A percentile compares a stretch with the other conserved stretches of the same genome.
Conservation (phyloP, 1,140 invertebrate genomes). For the Diorhabda elongata region DNA sequence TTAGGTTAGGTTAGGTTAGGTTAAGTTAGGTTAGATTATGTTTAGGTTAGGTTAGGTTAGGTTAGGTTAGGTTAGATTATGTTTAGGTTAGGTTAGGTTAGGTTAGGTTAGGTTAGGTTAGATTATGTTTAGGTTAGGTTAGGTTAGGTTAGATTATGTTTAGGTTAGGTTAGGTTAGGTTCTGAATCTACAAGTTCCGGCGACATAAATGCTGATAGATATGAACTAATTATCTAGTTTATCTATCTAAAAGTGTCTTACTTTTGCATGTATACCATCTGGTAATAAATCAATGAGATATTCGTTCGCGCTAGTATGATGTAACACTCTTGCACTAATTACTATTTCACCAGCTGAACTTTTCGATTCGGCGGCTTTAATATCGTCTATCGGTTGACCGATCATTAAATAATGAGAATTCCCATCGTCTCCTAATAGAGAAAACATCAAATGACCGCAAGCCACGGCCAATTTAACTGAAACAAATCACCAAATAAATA, state of each 20-base stretch:
- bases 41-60: too few species aligned
- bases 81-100: too few species aligned
- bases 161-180: too few species aligned
- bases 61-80: too few species aligned
- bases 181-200: too few species aligned
- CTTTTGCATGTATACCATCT: conserved; percentile 47
- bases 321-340: conserved; percentile 51
- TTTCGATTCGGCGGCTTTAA: conserved; percentile 52
- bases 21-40: too few species aligned
- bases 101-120: too few species aligned
- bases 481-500: conserved; percentile 44
- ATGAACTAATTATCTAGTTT: too few species aligned
- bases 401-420: conserved; percentile 56
- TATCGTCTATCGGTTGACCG: conserved; percentile 59
- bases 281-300: conserved; percentile 38
- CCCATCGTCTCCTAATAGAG: conserved; percentile 53
- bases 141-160: too few species aligned
- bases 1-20: too few species aligned
- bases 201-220: too few species aligned
- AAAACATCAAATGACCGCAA: conserved; percentile 55
- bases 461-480: conserved; percentile 57
- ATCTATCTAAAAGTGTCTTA: not conserved
- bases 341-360: conserved; percentile 53
- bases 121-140: too few species aligned
- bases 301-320: conserved; percentile 46